Evolutionary conservation across 2,797 vertebrate species (phyloP).

Genomic region (Lutjanus campechanus): DNA sequence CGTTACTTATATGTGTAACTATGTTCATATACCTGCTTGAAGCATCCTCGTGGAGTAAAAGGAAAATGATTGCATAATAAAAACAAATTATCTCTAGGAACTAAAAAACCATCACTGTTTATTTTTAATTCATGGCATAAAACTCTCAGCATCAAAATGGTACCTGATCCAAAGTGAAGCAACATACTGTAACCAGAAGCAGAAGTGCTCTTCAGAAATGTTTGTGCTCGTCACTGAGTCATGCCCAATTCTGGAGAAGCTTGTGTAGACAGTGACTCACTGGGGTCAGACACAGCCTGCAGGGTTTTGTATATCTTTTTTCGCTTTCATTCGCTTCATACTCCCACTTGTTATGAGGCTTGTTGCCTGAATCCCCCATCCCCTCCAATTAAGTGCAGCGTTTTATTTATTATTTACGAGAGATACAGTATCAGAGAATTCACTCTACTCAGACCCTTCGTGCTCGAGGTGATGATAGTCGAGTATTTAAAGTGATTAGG

Average conservation of each 20-base stretch:
- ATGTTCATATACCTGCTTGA: neutral
- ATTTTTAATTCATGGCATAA: neutral
- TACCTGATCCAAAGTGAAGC: constrained; percentile 11
- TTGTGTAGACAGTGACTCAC: constrained; percentile 75
- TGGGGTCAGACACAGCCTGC: constrained; percentile 72
- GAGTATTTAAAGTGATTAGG: constrained; percentile 33
- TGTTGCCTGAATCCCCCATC: constrained; percentile 29
- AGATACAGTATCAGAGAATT: constrained; percentile 36
- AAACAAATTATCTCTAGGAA: neutral
- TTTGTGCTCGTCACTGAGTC: constrained; percentile 57
- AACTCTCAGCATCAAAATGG: neutral
- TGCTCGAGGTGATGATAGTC: neutral
- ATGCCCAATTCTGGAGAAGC: constrained; percentile 53
- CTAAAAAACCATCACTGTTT: neutral
- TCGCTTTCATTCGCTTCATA: constrained; percentile 29
- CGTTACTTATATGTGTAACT: no score
- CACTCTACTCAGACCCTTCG: neutral
- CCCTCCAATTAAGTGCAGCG: constrained; percentile 44
- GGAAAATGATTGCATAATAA: neutral
- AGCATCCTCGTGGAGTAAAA: neutral
- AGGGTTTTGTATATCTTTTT: constrained; percentile 53
- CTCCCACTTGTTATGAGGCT: constrained; percentile 58
- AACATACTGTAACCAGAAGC: constrained; percentile 3
- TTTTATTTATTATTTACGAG: constrained; percentile 47
- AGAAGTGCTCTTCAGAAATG: constrained; percentile 45